These are phyloP conservation scores for Cyclophora punctaria DNA, from an alignment of 2,888 invertebrate genomes.

Conservation along the genomic window DNA sequence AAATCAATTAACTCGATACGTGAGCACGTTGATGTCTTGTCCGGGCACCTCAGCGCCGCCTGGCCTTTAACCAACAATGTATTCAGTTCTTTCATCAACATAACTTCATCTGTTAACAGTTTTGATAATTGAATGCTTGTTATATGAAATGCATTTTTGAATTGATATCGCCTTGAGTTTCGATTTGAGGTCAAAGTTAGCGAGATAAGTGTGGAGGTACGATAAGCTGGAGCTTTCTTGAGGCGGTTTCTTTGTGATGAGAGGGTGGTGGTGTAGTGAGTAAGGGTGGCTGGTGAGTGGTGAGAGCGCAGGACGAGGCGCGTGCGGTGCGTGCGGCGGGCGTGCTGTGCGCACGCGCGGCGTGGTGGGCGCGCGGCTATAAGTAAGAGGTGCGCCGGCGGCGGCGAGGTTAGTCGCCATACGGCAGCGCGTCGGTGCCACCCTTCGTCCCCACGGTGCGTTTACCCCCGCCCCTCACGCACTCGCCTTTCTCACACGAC, in stretches of 20 bases:
- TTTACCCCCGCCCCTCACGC: slow-evolving; percentile 42
- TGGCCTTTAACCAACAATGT: too few relatives aligned
- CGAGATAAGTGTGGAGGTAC: not conserved
- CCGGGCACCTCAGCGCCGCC: slow-evolving; percentile 12
- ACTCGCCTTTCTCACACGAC: slow-evolving; percentile 68
- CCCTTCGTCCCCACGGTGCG: slow-evolving; percentile 51
- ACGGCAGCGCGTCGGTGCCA: slow-evolving; percentile 64
- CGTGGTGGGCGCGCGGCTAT: slow-evolving; percentile 62
- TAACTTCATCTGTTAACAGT: too few relatives aligned
- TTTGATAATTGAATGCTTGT: slow-evolving; percentile 8
- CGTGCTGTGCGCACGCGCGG: slow-evolving; percentile 15
- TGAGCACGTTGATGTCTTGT: slow-evolving; percentile 53
- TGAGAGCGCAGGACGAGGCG: slow-evolving; percentile 10
- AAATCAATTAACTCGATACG: not conserved
- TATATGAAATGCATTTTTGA: slow-evolving; percentile 2
- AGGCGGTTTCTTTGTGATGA: not conserved
- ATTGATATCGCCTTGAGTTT: slow-evolving; percentile 1
- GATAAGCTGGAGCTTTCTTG: not conserved
- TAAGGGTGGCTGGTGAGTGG: slow-evolving; percentile 12
- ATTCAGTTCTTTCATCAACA: too few relatives aligned
- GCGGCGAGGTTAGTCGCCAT: slow-evolving; percentile 72
- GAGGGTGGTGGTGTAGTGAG: slow-evolving; percentile 8
- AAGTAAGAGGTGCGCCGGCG: slow-evolving; percentile 66
- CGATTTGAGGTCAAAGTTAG: not conserved
- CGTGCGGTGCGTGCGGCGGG: slow-evolving; percentile 8